Percentiles rank a stretch among this genome's conserved stretches.
Conservation (phyloP, 2,113 vertebrate species). For the Phoenicopterus ruber region DNA sequence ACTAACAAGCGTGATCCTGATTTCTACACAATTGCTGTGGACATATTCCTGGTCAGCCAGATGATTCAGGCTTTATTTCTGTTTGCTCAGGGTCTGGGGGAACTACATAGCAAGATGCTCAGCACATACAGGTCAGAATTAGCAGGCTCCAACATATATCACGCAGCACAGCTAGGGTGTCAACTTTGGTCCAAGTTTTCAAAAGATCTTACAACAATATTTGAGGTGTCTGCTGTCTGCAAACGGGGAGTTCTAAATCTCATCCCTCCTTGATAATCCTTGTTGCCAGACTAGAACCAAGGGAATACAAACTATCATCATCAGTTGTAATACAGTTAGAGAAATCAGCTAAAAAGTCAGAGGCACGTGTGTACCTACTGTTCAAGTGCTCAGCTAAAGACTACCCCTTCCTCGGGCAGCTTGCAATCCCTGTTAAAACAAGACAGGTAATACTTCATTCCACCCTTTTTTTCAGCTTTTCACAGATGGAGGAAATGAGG, state of each 20-base stretch:
- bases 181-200: not conserved
- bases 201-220: not conserved
- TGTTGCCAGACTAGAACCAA: not conserved
- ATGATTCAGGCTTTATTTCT: not conserved
- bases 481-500: not conserved
- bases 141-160: not conserved
- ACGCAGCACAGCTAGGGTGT: accelerated
- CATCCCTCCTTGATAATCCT: not conserved
- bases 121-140: not conserved
- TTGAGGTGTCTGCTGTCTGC: not conserved
- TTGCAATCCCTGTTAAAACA: not conserved
- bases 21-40: not conserved
- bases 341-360: not conserved
- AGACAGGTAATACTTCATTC: not conserved
- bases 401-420: not conserved
- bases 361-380: not conserved
- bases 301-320: not conserved
- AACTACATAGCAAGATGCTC: not conserved
- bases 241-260: not conserved
- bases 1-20: not conserved
- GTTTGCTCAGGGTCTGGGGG: not conserved
- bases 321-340: not conserved
- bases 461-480: not conserved
- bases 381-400: not conserved
- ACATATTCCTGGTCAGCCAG: not conserved